Conservation (phyloP, 2,797 vertebrate species). For the Acrocephalus scirpaceus region DNA sequence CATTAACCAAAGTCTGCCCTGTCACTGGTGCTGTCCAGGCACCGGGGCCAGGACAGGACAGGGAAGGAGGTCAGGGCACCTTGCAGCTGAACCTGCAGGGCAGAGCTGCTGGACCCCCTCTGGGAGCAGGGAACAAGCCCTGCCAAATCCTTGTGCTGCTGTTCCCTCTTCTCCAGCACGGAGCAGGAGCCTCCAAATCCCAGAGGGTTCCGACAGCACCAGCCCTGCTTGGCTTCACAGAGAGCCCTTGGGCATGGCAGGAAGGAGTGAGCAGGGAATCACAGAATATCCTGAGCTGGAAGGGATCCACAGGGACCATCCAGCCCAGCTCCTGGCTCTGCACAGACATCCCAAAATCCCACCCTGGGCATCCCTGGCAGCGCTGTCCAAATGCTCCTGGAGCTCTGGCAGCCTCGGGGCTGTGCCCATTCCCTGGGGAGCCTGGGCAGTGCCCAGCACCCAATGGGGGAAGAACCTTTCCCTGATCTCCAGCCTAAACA, state of each 20-base stretch:
- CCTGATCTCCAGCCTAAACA: rapidly evolving
- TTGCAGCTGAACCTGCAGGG: neutral
- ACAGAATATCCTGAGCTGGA: rapidly evolving
- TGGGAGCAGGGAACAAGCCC: neutral
- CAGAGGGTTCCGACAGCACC: neutral
- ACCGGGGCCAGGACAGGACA: neutral
- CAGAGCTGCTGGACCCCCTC: neutral
- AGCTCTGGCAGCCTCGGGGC: neutral
- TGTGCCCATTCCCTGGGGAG: neutral
- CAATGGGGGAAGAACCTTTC: neutral
- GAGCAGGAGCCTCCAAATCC: neutral
- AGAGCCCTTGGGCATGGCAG: neutral
- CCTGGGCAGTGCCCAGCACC: neutral
- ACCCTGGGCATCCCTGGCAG: neutral
- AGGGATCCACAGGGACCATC: rapidly evolving
- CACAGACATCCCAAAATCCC: neutral
- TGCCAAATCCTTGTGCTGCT: neutral
- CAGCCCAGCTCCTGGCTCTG: rapidly evolving
- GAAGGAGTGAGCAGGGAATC: neutral
- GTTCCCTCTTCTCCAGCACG: neutral
- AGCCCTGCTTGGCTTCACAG: neutral
- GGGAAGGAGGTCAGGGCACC: neutral
- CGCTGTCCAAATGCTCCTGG: neutral
- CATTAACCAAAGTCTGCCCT: neutral
- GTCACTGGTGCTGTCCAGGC: neutral